A percentile compares a stretch with the other conserved stretches of the same genome.
Evolutionary conservation across 2,113 vertebrate species (phyloP).

Genomic region (Passerina amoena): DNA sequence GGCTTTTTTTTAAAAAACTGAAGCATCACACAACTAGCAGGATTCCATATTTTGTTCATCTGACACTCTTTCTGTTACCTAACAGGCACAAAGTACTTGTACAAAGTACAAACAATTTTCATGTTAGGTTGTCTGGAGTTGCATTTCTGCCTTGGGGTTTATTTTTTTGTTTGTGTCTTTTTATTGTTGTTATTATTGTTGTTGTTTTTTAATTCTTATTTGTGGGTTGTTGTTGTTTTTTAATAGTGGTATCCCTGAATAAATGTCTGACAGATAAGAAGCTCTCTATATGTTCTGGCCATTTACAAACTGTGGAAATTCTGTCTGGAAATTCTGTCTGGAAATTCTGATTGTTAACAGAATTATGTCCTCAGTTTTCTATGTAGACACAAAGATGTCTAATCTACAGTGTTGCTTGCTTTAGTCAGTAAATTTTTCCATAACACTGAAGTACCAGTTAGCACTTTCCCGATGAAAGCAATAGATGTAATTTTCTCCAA

Average conservation of each 20-base stretch:
- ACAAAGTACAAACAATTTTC: neutral
- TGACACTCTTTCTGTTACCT: neutral
- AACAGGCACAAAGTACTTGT: neutral
- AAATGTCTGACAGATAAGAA: neutral
- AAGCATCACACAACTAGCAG: neutral
- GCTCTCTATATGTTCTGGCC: neutral
- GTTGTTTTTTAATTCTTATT: no score
- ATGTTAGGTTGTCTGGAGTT: neutral
- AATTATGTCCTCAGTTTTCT: neutral
- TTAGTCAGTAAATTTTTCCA: neutral
- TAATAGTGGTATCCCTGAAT: neutral
- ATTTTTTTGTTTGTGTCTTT: neutral
- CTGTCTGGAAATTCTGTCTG: neutral
- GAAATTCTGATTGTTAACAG: neutral
- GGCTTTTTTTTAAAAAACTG: neutral
- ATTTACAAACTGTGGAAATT: neutral
- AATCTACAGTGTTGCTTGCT: neutral
- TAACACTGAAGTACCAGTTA: neutral
- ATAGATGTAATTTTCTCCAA: fast-evolving
- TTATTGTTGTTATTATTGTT: neutral
- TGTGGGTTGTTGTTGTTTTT: neutral
- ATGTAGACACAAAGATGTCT: neutral
- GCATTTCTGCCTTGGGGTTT: neutral
- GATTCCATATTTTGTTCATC: neutral
- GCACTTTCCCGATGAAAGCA: neutral